These are phyloP conservation scores for Odontothrips loti DNA, from an alignment of 2,888 invertebrate species.

Conservation along the genomic window DNA sequence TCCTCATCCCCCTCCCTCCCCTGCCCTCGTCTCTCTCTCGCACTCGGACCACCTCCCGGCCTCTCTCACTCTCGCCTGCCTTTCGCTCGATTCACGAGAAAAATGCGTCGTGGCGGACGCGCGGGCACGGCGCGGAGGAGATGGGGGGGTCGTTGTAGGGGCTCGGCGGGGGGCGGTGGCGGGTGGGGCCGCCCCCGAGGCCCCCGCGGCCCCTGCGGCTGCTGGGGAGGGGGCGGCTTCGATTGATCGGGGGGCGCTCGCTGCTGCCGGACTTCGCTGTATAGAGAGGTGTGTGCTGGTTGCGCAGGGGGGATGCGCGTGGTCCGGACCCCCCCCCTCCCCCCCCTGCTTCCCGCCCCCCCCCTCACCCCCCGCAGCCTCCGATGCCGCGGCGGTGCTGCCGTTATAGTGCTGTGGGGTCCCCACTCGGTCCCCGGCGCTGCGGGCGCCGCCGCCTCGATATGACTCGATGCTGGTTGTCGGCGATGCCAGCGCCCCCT, in stretches of 20 bases:
- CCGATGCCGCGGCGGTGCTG: background rate
- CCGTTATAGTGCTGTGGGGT: no score
- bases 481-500: background rate
- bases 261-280: slow-evolving; percentile 1
- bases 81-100: slow-evolving; percentile 26
- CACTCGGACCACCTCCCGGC: background rate
- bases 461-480: background rate
- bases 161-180: background rate
- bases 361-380: background rate
- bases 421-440: background rate
- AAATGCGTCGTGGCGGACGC: background rate
- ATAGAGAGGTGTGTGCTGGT: slow-evolving; percentile 18
- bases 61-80: background rate
- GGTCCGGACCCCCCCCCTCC: background rate
- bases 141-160: background rate
- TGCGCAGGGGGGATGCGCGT: slow-evolving; percentile 25
- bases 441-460: background rate
- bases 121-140: background rate
- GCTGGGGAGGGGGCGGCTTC: background rate
- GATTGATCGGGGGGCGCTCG: slow-evolving; percentile 11
- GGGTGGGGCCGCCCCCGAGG: background rate
- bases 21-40: background rate
- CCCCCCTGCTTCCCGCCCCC: background rate
- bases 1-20: background rate
- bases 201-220: background rate